Base-by-base conservation (phyloP, 92 coral and sea anemone genomes). In the Scolanthus callimorphus region DNA sequence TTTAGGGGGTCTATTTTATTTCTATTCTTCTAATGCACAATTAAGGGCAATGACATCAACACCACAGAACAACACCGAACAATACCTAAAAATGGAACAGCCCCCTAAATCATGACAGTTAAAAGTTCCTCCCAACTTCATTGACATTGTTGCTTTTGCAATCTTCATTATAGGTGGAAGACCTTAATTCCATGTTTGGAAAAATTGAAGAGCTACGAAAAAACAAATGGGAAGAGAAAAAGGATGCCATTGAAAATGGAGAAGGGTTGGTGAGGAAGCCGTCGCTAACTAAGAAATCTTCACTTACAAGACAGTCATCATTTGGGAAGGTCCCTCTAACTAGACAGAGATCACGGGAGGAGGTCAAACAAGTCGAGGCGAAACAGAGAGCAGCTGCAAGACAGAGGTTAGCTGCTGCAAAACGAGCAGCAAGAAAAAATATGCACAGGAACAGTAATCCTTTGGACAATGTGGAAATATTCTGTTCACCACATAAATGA, bases 321-420 rank as follows among this genome's bases (percentile, higher is more conserved):
- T 43, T 86, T 21, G 95, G 95, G 0, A 86, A 77, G 53, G 82
- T 72, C 31, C 77, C 90, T 26, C 48, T 88, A 13, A 80, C 72
- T 17, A 75, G 96, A 49, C 96, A 88, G 64, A 68, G 86, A 63
- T 88, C 96, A 19, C 63, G 44, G 52, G 96, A 88, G 50, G 96
- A 88, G 63, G 44, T 83, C 17, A 83, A 73, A 51, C 86, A 80
- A 9, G 63, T 77, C 0, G 90, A 78, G 37, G 96, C 74, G 20
- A 83, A 88, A 38, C 90, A 75, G 15, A 59, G 96, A 64, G 96
- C 96, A 28, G 90, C 90, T 0, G 96, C 96, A 29, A 62, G 96
- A 22, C 90, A 88, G 63, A 73, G 96, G 31, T 56, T 88, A 49
- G 96, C 96, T 22, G 96, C 96, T 11, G 96, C 96, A 20, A 88